Evolutionary conservation across 2,888 invertebrate species (phyloP), one percentile per base, ranked within the genome.

Genomic region (Labia minor): DNA sequence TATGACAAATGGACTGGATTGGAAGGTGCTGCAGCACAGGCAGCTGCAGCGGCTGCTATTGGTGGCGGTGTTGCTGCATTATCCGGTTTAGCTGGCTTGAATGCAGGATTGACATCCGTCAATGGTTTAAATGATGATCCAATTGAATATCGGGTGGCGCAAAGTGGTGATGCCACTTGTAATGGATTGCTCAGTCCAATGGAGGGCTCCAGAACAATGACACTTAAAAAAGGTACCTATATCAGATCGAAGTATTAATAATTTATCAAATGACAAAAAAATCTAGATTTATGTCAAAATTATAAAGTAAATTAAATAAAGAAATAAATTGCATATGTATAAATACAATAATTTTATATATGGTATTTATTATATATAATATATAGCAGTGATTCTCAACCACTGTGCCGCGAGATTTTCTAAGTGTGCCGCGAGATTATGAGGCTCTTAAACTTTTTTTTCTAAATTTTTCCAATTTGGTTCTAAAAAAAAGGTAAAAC

Each of bases 141-240:
- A 66, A 84, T 87, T 69, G 89, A 89, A 77, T 92, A 89, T 79
- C 83, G 89, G 74, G 87, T 94, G 72, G 92, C 94, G 1, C 93
- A 94, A 79, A 92, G 92, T 65, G 94, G 92, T 8, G 94, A 95
- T 77, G 94, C 94, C 67, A 93, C 94, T 26, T 95, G 95, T 78
- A 93, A 93, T 77, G 94, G 95, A 19, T 83, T 94, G 67, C 92
- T 92, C 78, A 92, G 92, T 74, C 91, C 95, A 63, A 89, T 88
- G 70, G 94, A 92, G 74, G 92, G 92, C 0, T 89, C 90, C 19
- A 81, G 90, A 70, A 91, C 90, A 16, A 89, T 92, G 89, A 88
- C 87, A 63, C 80, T 92, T 61, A 87, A 85, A 75, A 85, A 87
- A 86, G 88, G 90, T 90, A 76, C n/a, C n/a, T n/a, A n/a, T n/a